phyloP scores from a whole-genome alignment of 2,113 vertebrate genomes.

The Muntiacus reevesi region DNA sequence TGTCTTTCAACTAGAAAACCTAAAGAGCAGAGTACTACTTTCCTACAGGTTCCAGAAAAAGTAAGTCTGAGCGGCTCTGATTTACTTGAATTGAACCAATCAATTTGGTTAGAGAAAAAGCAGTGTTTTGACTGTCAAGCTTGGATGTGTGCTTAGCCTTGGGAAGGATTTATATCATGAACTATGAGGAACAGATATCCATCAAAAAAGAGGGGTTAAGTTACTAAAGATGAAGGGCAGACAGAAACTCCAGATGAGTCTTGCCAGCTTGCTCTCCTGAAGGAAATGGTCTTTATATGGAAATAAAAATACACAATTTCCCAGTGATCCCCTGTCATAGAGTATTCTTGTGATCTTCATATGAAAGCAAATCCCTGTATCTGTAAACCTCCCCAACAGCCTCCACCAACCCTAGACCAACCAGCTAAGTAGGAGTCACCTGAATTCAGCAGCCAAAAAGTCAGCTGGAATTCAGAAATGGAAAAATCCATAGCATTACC shows the following conservation, averaged over 20 bases:
- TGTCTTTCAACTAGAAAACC: background rate
- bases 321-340: background rate
- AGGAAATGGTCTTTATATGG: background rate
- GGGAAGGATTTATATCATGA: background rate
- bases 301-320: background rate
- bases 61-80: background rate
- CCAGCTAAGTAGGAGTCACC: background rate
- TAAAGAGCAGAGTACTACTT: background rate
- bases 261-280: background rate
- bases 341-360: background rate
- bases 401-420: background rate
- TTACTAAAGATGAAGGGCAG: background rate
- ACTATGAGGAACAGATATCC: background rate
- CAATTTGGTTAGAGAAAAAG: background rate
- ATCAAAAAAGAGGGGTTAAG: background rate
- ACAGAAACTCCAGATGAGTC: background rate
- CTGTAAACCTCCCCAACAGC: background rate
- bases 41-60: background rate
- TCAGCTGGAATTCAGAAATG: background rate
- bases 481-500: background rate
- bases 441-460: background rate
- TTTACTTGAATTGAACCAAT: background rate
- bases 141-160: background rate
- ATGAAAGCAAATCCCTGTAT: background rate
- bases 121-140: background rate